Evolutionary conservation across 2,797 vertebrate species (phyloP).

Genomic region (Sebastes vulpes): DNA sequence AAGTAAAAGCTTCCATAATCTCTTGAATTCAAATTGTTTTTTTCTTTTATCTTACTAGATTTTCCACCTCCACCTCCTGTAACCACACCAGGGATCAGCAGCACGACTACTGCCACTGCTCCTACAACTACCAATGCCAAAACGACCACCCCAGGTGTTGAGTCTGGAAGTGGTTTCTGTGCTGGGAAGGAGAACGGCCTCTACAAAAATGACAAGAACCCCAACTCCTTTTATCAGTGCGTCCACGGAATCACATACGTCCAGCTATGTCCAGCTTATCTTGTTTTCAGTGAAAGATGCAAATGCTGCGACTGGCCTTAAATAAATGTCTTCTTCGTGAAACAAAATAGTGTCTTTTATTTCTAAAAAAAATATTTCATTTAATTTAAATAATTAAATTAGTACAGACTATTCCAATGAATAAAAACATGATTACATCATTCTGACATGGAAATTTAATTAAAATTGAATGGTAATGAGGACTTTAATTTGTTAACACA

Average conservation of each 20-base stretch:
- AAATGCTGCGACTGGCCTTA: conserved; percentile 73
- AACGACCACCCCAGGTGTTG: conserved; percentile 6
- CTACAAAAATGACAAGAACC: conserved; percentile 52
- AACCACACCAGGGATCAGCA: background rate
- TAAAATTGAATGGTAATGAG: too few relatives aligned
- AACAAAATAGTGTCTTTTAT: background rate
- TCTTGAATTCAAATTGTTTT: background rate
- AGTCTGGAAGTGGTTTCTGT: conserved; percentile 57
- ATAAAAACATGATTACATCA: background rate
- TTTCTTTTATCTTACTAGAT: conserved; percentile 26
- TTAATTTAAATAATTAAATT: background rate
- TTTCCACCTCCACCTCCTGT: background rate
- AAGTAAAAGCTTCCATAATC: background rate
- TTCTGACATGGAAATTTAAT: background rate
- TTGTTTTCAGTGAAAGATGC: conserved; percentile 59
- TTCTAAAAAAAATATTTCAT: background rate
- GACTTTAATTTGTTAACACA: too few relatives aligned
- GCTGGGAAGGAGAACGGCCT: conserved; percentile 45
- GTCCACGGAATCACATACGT: background rate
- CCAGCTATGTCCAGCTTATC: conserved; percentile 42
- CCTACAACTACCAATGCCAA: background rate
- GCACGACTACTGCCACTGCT: background rate
- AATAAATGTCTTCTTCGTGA: conserved; percentile 17
- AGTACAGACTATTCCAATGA: background rate
- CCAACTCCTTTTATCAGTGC: conserved; percentile 68